These are phyloP conservation scores for Lycaena phlaeas DNA, from an alignment of 2,888 invertebrate species.

Conservation along the genomic window DNA sequence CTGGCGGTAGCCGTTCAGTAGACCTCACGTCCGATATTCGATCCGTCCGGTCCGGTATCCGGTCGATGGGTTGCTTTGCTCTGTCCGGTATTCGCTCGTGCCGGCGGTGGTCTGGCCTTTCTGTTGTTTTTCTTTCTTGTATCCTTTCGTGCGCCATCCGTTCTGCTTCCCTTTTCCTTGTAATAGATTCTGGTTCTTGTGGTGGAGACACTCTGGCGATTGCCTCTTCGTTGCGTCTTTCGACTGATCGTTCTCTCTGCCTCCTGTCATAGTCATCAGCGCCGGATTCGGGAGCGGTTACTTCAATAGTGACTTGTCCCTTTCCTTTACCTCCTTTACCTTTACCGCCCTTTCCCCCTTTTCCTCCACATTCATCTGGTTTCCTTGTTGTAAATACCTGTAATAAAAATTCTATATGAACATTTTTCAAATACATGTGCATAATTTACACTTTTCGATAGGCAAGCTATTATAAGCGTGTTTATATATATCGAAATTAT, in stretches of 20 bases:
- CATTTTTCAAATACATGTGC: too few relatives aligned
- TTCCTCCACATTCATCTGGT: slow-evolving; percentile 74
- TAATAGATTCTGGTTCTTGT: slow-evolving; percentile 32
- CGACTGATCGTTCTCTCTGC: slow-evolving; percentile 46
- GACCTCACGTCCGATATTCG: slow-evolving; percentile 24
- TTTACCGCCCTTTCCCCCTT: slow-evolving; percentile 81
- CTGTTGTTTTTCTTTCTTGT: slow-evolving; percentile 31
- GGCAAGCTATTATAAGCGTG: too few relatives aligned
- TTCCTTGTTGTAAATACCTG: slow-evolving; percentile 71
- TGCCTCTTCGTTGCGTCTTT: slow-evolving; percentile 48
- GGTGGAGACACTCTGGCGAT: slow-evolving; percentile 50
- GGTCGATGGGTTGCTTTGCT: slow-evolving; percentile 23
- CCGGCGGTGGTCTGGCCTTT: slow-evolving; percentile 33
- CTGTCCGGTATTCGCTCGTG: slow-evolving; percentile 32
- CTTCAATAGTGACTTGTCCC: slow-evolving; percentile 81
- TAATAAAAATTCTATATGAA: too few relatives aligned
- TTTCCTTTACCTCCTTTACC: slow-evolving; percentile 82
- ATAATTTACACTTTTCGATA: too few relatives aligned
- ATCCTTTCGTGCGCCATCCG: slow-evolving; percentile 31
- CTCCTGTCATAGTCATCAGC: slow-evolving; percentile 54
- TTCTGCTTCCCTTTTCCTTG: slow-evolving; percentile 30
- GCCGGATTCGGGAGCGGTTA: slow-evolving; percentile 48
- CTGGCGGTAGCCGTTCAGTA: slow-evolving; percentile 20
- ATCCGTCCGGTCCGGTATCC: slow-evolving; percentile 19
- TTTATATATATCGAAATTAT: too few relatives aligned